A percentile compares a stretch with the other conserved stretches of the same genome.
Conservation (phyloP, 2,888 invertebrate genomes). For the Cetonia aurata region DNA sequence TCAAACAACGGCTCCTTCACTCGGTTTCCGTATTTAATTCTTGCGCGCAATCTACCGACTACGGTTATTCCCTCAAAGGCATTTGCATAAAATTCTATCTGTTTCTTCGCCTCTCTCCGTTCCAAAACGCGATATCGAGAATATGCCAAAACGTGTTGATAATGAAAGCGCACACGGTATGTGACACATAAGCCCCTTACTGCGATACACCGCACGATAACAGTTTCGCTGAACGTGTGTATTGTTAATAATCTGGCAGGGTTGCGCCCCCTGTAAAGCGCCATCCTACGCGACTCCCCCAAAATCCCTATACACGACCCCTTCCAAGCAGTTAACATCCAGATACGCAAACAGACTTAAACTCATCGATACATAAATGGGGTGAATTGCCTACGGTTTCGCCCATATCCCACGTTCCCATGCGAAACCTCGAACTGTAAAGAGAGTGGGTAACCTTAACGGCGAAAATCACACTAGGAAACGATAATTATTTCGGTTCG, state of each 20-base stretch:
- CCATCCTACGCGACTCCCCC: background rate
- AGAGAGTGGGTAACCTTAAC: background rate
- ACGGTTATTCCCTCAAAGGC: too few relatives aligned
- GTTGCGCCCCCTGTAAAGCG: constrained; percentile 13
- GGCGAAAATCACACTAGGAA: constrained; percentile 13
- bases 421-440: background rate
- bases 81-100: constrained; percentile 22
- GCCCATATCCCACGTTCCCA: background rate
- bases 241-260: constrained; percentile 24
- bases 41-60: too few relatives aligned
- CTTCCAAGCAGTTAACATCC: constrained; percentile 15
- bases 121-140: constrained; percentile 21
- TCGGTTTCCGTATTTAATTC: too few relatives aligned
- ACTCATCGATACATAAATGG: constrained; percentile 31
- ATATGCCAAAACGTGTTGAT: constrained; percentile 26
- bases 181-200: constrained; percentile 29
- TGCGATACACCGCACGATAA: constrained; percentile 23
- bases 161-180: constrained; percentile 2
- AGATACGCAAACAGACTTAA: constrained; percentile 26
- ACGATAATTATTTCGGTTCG: constrained; percentile 26
- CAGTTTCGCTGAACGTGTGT: constrained; percentile 27
- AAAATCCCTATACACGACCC: constrained; percentile 1
- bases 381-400: background rate
- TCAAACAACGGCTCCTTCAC: too few relatives aligned
- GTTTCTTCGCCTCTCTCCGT: background rate